These are phyloP conservation scores for Eristalis intricaria DNA, from an alignment of 2,888 invertebrate species.

Conservation along the genomic window DNA sequence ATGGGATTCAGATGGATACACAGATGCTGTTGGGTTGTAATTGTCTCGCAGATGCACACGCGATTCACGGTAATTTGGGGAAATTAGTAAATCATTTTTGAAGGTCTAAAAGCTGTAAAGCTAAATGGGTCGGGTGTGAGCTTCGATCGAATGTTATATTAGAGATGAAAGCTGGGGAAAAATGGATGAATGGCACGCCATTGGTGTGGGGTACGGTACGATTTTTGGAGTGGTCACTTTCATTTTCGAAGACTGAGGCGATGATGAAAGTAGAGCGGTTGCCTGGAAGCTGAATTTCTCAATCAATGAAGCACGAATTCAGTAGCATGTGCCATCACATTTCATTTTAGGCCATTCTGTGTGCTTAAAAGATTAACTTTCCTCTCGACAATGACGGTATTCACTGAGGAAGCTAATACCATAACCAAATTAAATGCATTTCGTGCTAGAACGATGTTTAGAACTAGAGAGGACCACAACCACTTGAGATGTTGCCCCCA, in stretches of 20 bases:
- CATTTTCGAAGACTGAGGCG: neutral
- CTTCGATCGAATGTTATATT: conserved; percentile 37
- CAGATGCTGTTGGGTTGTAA: conserved; percentile 53
- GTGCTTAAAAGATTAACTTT: too few species aligned
- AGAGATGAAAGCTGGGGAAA: conserved; percentile 2
- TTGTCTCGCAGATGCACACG: conserved; percentile 55
- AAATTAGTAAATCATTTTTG: conserved; percentile 39
- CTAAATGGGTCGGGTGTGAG: neutral
- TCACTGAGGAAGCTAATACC: too few species aligned
- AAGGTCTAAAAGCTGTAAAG: conserved; percentile 32
- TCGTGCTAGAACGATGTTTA: too few species aligned
- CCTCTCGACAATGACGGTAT: too few species aligned
- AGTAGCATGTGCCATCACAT: too few species aligned
- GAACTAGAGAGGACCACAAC: too few species aligned
- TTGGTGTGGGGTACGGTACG: neutral
- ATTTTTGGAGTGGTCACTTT: neutral
- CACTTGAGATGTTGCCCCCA: too few species aligned
- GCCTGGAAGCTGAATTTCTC: neutral
- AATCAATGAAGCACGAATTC: too few species aligned
- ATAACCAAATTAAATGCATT: too few species aligned
- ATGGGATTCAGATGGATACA: conserved; percentile 7
- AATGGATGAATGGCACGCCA: conserved; percentile 37
- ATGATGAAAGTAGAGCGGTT: neutral
- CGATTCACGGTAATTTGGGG: conserved; percentile 53
- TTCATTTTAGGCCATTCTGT: too few species aligned